These are phyloP conservation scores for Holothuria glaberrima DNA, from an alignment of 35 echinoderm and acorn worm species.

Conservation along the genomic window DNA sequence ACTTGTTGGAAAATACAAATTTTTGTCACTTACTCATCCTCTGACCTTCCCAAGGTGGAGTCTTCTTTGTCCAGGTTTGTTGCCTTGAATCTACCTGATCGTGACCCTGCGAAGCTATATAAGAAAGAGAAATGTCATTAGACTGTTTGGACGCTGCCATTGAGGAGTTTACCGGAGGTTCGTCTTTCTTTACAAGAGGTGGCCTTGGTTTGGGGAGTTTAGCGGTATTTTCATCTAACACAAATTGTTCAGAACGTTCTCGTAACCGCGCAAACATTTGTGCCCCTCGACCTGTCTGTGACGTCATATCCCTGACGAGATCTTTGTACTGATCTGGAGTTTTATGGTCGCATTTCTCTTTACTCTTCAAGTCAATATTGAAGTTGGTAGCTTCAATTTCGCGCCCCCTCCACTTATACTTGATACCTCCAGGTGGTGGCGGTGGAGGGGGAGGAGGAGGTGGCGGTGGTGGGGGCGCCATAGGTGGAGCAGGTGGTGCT, in stretches of 20 bases:
- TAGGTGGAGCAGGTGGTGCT: conserved; percentile 48
- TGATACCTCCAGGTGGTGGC: conserved; percentile 20
- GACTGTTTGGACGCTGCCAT: background rate
- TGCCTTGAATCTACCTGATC: background rate
- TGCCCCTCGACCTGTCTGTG: conserved; percentile 71
- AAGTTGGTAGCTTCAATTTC: conserved; percentile 89
- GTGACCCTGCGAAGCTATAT: conserved; percentile 43
- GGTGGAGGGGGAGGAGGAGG: conserved; percentile 68
- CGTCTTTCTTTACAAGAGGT: conserved; percentile 23
- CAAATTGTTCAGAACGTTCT: conserved; percentile 88
- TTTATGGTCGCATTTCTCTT: conserved; percentile 83
- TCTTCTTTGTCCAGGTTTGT: conserved; percentile 26
- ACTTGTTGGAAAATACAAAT: too few relatives aligned
- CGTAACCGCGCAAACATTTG: conserved; percentile 90
- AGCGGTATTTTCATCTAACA: conserved; percentile 78
- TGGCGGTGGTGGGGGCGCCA: conserved; percentile 58
- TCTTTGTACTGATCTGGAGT: conserved; percentile 69
- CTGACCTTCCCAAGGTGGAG: background rate
- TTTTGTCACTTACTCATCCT: background rate
- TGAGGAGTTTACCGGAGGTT: conserved; percentile 30
- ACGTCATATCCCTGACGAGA: conserved; percentile 75
- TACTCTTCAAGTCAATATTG: conserved; percentile 81
- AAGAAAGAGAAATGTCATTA: conserved; percentile 51
- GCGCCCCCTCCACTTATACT: conserved; percentile 54
- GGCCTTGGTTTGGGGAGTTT: conserved; percentile 65